phyloP scores from a whole-genome alignment of 2,797 vertebrate genomes.

The Dryobates pubescens region DNA sequence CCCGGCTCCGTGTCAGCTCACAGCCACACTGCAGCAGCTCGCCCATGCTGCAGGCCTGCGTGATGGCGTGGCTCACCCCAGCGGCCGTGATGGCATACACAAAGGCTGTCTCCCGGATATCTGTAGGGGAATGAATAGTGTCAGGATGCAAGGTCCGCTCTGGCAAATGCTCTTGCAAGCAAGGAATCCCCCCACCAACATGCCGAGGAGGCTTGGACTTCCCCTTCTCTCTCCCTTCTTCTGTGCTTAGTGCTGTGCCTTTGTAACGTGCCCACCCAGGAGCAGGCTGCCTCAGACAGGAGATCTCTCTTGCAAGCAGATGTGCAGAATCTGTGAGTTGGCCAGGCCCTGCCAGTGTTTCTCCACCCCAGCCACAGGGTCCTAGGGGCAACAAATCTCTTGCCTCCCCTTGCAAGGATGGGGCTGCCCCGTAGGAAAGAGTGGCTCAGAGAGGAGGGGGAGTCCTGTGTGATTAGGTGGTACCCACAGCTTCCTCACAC shows the following conservation, averaged over 20 bases:
- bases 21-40: slow-evolving; percentile 96
- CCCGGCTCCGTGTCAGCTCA: slow-evolving; percentile 87
- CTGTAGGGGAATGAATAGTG: slow-evolving; percentile 68
- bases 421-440: not conserved
- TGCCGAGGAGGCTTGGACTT: accelerated
- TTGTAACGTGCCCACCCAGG: not conserved
- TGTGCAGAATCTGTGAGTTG: not conserved
- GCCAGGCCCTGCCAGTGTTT: not conserved
- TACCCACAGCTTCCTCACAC: not conserved
- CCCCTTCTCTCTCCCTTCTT: not conserved
- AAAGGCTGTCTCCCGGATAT: slow-evolving; percentile 97
- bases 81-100: slow-evolving; percentile 96
- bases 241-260: accelerated
- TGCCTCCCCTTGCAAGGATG: not conserved
- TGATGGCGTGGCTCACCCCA: slow-evolving; percentile 94
- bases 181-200: not conserved
- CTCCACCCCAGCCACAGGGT: not conserved
- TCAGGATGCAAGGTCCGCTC: not conserved
- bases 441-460: not conserved
- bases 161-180: not conserved
- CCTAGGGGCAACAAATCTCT: not conserved
- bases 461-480: not conserved
- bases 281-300: not conserved
- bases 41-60: slow-evolving; percentile 98
- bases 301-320: not conserved